phyloP scores from a whole-genome alignment of 2,797 vertebrate genomes.

The Melanotaenia boesemani region DNA sequence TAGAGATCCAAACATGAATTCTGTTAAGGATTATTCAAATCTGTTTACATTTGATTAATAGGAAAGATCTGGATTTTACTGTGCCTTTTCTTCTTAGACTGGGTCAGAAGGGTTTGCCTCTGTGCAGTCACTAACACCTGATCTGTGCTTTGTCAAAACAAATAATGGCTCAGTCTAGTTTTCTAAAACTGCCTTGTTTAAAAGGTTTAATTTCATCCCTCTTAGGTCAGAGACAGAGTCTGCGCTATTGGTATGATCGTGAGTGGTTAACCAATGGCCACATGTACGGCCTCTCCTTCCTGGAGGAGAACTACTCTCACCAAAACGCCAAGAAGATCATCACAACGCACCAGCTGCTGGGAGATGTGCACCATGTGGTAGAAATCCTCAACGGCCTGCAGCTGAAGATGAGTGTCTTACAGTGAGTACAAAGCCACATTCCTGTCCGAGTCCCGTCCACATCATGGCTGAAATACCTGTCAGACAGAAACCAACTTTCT shows the following conservation, averaged over 20 bases:
- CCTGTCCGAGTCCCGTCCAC: not conserved
- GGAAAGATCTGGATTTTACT: no score
- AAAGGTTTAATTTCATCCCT: not conserved
- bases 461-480: not conserved
- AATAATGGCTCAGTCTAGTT: no score
- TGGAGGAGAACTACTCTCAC: constrained; percentile 96
- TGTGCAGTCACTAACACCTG: no score
- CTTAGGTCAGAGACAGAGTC: constrained; percentile 92
- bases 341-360: constrained; percentile 95
- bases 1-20: no score
- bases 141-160: no score
- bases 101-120: no score
- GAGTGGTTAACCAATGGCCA: constrained; percentile 94
- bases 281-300: constrained; percentile 94
- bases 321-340: constrained; percentile 97
- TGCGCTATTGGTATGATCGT: constrained; percentile 96
- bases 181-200: no score
- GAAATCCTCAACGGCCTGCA: constrained; percentile 94
- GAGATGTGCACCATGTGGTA: constrained; percentile 93
- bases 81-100: no score
- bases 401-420: constrained; percentile 94
- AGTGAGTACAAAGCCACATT: constrained; percentile 83
- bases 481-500: not conserved
- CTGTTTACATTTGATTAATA: no score
- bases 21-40: no score